Evolutionary conservation across 2,888 invertebrate species (phyloP), one percentile per base, ranked within the genome.

Genomic region (Microctonus brassicae): DNA sequence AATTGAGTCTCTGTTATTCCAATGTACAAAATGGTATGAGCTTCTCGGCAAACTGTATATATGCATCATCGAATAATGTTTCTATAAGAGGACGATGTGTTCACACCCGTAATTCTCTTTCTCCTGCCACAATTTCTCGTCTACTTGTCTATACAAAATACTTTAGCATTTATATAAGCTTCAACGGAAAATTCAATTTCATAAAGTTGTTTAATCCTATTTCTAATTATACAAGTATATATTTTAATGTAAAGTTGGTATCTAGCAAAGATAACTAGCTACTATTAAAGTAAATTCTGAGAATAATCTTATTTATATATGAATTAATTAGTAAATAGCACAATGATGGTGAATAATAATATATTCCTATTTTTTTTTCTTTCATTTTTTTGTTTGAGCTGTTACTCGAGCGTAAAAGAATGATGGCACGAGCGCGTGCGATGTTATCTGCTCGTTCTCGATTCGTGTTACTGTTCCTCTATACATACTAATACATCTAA

Each of bases 91-190:
- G 17, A 17, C 47, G 17, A 47, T 47, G 83, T 82, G 82, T 78
- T 79, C 82, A 81, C 77, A 84, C 80, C 33, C 86, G 85, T 86
- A 85, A 83, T 85, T 86, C 47, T 9, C 74, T 78, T 75, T 71
- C 73, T 73, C 73, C 71, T 64, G 60, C 74, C 10, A 24, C 33
- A 33, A 6, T 13, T 13, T 7, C 53, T 24, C 20, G 4, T 26
- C 7, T n/a, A 47, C 47, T 47, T 20, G 47, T 47, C 20, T n/a
- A n/a, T 47, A 47, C 20, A 20, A 47, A 9, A 7, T 47, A 17
- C 47, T 47, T 1, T 7, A 6, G 3, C 4, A 4, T 47, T 17
- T 20, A 17, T 29, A 29, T 3, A 5, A 47, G 17, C 47, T 47
- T 47, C 17, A 7, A 47, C 17, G 17, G 7, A 10, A 10, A 47